Conservation (phyloP, 2,113 vertebrate species). For the Psittacula cyanocephala region DNA sequence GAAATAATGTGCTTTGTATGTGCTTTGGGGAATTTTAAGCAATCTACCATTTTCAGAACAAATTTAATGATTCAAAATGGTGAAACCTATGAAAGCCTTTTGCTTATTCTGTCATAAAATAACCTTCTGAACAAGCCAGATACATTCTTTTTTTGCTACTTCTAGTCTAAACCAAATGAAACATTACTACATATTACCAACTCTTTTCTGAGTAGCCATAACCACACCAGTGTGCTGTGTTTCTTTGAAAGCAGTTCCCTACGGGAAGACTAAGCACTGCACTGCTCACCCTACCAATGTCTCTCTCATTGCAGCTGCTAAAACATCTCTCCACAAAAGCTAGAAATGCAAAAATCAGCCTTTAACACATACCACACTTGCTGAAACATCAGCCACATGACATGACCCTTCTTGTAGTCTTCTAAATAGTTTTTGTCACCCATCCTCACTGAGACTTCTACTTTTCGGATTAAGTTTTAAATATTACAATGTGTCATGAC, state of each 20-base stretch:
- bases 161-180: neutral
- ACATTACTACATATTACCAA: neutral
- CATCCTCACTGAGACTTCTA: neutral
- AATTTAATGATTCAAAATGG: neutral
- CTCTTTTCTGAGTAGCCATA: neutral
- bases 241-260: neutral
- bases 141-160: rapidly evolving
- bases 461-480: constrained; percentile 4
- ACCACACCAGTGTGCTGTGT: rapidly evolving
- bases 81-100: neutral
- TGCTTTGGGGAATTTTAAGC: neutral
- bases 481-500: constrained; percentile 2
- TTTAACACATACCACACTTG: neutral
- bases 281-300: neutral
- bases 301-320: neutral
- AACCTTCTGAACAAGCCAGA: neutral
- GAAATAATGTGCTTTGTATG: rapidly evolving
- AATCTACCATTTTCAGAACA: neutral
- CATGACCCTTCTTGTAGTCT: neutral
- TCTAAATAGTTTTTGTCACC: neutral
- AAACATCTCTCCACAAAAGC: neutral
- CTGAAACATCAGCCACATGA: neutral
- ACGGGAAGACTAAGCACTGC: neutral
- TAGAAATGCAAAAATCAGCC: neutral
- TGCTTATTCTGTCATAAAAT: neutral